These are phyloP conservation scores for Naja naja DNA, from an alignment of 2,113 vertebrate species.

Conservation along the genomic window DNA sequence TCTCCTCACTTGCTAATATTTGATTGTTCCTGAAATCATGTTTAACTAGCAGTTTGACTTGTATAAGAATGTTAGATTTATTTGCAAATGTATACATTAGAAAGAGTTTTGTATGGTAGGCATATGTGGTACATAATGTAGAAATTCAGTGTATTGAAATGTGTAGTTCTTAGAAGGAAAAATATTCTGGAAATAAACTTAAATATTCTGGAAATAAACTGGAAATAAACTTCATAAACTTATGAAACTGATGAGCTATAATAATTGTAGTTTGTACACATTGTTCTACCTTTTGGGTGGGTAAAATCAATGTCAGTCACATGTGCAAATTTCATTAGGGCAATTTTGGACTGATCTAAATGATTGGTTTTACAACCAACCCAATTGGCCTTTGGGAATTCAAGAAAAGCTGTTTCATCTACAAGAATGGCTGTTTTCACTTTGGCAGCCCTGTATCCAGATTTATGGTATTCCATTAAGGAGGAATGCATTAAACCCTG, in stretches of 20 bases:
- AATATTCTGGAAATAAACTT: neutral
- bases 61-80: neutral
- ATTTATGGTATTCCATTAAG: slow-evolving; percentile 68
- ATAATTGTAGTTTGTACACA: neutral
- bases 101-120: neutral
- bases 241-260: neutral
- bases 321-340: slow-evolving; percentile 15
- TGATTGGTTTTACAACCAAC: slow-evolving; percentile 35
- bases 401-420: slow-evolving; percentile 46
- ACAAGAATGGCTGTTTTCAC: slow-evolving; percentile 45
- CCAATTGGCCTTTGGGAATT: slow-evolving; percentile 36
- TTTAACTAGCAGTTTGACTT: neutral
- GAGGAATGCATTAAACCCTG: slow-evolving; percentile 63
- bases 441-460: slow-evolving; percentile 58
- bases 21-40: neutral
- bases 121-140: neutral
- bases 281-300: neutral
- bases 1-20: neutral
- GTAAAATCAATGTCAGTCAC: slow-evolving; percentile 15
- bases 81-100: neutral
- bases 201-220: neutral
- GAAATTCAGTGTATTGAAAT: neutral
- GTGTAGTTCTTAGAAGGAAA: neutral
- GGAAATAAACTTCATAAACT: no score
- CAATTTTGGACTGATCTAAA: slow-evolving; percentile 48